Percentiles rank a stretch among this genome's conserved stretches.
phyloP scores from a whole-genome alignment of 2,113 vertebrate species.

The Empidonax traillii region DNA sequence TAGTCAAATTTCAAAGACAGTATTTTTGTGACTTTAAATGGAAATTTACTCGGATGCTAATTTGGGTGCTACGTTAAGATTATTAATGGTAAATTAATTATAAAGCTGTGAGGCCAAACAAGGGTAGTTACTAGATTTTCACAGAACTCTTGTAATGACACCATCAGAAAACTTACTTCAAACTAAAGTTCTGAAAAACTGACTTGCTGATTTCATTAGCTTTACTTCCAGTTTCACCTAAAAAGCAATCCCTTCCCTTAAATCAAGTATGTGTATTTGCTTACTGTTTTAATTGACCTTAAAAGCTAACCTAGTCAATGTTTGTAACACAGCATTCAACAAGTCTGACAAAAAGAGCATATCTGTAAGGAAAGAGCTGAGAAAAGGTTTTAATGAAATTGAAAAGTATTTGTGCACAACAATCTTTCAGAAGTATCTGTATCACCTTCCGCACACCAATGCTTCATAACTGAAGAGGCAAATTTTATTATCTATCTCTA shows the following conservation, averaged over 20 bases:
- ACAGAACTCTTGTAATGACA: background rate
- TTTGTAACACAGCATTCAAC: background rate
- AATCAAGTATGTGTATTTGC: background rate
- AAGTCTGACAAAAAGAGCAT: background rate
- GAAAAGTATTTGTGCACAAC: background rate
- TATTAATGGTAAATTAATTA: background rate
- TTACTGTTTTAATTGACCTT: background rate
- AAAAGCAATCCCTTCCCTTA: background rate
- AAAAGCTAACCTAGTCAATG: background rate
- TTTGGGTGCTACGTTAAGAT: background rate
- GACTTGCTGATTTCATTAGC: background rate
- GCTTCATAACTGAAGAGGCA: background rate
- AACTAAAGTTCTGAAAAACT: background rate
- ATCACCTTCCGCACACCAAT: background rate
- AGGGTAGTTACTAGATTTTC: background rate
- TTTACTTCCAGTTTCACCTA: background rate
- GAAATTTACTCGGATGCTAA: background rate
- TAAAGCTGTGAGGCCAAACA: background rate
- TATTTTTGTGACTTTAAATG: background rate
- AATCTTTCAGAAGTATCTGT: background rate
- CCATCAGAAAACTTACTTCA: background rate
- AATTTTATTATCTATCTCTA: background rate
- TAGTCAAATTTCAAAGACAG: background rate
- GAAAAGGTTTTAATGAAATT: background rate
- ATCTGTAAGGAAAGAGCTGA: fast-evolving